A percentile compares a stretch with the other conserved stretches of the same genome.
phyloP scores from a whole-genome alignment of 1,140 invertebrate genomes.

The Apis mellifera region DNA sequence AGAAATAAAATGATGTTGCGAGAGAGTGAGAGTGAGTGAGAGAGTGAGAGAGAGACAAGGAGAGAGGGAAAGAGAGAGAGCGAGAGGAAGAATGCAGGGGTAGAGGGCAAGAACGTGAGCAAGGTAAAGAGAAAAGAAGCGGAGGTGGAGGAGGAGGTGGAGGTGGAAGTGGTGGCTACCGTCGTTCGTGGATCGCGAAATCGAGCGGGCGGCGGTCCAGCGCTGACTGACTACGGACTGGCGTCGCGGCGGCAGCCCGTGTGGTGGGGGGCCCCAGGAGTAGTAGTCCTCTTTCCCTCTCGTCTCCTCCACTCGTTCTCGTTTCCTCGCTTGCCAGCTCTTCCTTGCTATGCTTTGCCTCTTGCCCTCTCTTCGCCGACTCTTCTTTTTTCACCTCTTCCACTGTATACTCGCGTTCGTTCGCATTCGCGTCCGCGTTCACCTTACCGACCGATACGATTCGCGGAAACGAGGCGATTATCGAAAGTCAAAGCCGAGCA shows the following conservation, averaged over 20 bases:
- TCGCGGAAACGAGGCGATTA: slow-evolving; percentile 19
- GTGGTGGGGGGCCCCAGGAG: slow-evolving; percentile 76
- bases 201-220: slow-evolving; percentile 81
- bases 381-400: slow-evolving; percentile 43
- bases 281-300: slow-evolving; percentile 66
- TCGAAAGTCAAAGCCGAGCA: not conserved
- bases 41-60: not conserved
- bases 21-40: not conserved
- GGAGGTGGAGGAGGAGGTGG: slow-evolving; percentile 58
- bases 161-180: slow-evolving; percentile 63
- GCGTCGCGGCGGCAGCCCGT: slow-evolving; percentile 77
- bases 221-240: slow-evolving; percentile 81
- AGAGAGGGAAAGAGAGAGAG: not conserved
- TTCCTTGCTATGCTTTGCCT: slow-evolving; percentile 53
- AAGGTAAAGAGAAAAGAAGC: slow-evolving; percentile 59
- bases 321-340: slow-evolving; percentile 64
- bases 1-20: not conserved
- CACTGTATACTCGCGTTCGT: slow-evolving; percentile 37
- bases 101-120: slow-evolving; percentile 40
- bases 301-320: slow-evolving; percentile 62
- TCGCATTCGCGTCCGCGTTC: not conserved
- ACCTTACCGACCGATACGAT: slow-evolving; percentile 34
- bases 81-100: slow-evolving; percentile 8
- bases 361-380: slow-evolving; percentile 33
- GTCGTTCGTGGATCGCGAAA: slow-evolving; percentile 72